Evolutionary conservation across 2,888 invertebrate genomes (phyloP).

Genomic region (Ypsolopha scabrella): DNA sequence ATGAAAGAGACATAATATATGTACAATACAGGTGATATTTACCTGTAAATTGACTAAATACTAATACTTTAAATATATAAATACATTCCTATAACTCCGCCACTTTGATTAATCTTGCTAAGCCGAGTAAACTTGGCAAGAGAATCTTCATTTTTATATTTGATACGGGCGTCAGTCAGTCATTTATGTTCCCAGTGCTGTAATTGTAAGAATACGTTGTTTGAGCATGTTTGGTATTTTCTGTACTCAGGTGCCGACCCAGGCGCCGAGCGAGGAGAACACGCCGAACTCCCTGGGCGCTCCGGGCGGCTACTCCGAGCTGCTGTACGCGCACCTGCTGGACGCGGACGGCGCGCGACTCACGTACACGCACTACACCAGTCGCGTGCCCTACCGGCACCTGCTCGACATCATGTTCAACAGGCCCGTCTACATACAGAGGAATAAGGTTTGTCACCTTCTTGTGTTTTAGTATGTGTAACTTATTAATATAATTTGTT

Average conservation of each 20-base stretch:
- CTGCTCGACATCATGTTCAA: constrained; percentile 85
- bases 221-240: too few relatives aligned
- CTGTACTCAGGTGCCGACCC: constrained; percentile 76
- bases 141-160: too few relatives aligned
- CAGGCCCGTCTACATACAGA: constrained; percentile 81
- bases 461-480: background rate
- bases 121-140: too few relatives aligned
- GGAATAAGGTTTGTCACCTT: constrained; percentile 68
- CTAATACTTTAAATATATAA: too few relatives aligned
- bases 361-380: constrained; percentile 86
- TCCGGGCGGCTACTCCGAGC: constrained; percentile 74
- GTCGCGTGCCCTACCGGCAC: constrained; percentile 78
- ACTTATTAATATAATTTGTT: background rate
- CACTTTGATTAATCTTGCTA: background rate
- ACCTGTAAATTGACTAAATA: too few relatives aligned
- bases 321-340: constrained; percentile 83
- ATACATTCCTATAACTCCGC: background rate
- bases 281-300: constrained; percentile 14
- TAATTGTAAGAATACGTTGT: too few relatives aligned
- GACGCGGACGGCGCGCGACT: constrained; percentile 84
- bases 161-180: too few relatives aligned
- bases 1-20: too few relatives aligned
- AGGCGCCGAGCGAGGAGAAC: constrained; percentile 70
- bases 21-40: too few relatives aligned
- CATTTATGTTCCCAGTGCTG: too few relatives aligned